Conservation (phyloP, 2,888 invertebrate species). For the Pachymerium ferrugineum region DNA sequence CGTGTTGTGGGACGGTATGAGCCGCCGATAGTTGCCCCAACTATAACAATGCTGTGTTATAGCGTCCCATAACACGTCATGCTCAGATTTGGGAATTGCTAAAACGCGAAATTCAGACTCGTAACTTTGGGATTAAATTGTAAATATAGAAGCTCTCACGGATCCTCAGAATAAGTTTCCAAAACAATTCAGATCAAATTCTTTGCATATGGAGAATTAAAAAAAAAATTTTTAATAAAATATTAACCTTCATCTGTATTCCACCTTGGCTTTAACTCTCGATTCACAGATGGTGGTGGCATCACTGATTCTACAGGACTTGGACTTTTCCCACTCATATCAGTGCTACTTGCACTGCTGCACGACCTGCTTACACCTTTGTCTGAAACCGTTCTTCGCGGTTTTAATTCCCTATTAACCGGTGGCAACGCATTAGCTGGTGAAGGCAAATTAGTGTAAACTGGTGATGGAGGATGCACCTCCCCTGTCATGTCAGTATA, state of each 20-base stretch:
- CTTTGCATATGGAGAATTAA: background rate
- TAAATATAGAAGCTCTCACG: too few species aligned
- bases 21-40: too few species aligned
- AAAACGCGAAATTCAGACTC: too few species aligned
- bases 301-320: constrained; percentile 33
- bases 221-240: background rate
- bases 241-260: constrained; percentile 1
- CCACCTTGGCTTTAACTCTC: constrained; percentile 46
- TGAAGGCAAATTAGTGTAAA: constrained; percentile 58
- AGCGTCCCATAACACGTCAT: too few species aligned
- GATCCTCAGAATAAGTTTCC: too few species aligned
- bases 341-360: constrained; percentile 29
- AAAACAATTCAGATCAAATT: background rate
- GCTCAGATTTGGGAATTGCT: too few species aligned
- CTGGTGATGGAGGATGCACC: constrained; percentile 45
- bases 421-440: constrained; percentile 54
- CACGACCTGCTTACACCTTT: constrained; percentile 31
- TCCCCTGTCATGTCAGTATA: constrained; percentile 39
- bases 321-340: constrained; percentile 34
- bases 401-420: constrained; percentile 76
- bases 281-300: constrained; percentile 45
- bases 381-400: constrained; percentile 53
- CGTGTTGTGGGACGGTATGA: too few species aligned
- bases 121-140: too few species aligned
- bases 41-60: too few species aligned